phyloP scores from a whole-genome alignment of 2,797 vertebrate species.

The Sardinella longiceps region DNA sequence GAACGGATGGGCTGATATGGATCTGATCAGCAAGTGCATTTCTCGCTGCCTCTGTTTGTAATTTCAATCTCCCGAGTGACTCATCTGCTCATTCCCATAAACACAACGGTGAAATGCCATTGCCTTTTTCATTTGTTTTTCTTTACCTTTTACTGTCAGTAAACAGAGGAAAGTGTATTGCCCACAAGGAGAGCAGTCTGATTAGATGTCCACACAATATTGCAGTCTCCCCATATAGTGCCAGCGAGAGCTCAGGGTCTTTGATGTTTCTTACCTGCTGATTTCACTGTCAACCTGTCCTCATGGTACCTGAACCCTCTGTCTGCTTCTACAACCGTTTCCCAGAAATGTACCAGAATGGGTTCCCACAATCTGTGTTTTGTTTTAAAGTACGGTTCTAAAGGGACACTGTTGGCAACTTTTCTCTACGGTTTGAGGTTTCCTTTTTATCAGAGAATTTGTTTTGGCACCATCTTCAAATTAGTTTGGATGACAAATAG shows the following conservation, averaged over 20 bases:
- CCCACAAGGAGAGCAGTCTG: background rate
- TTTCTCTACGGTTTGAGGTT: too few relatives aligned
- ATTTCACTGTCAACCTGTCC: background rate
- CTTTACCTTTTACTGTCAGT: background rate
- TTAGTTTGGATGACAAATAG: too few relatives aligned
- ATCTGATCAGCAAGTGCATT: slow-evolving; percentile 41
- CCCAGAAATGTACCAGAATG: background rate
- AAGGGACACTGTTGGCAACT: too few relatives aligned
- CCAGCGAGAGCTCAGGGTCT: background rate
- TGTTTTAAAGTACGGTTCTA: too few relatives aligned
- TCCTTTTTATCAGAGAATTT: too few relatives aligned
- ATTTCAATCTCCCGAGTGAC: slow-evolving; percentile 1
- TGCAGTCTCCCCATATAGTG: background rate
- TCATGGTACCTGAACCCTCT: background rate
- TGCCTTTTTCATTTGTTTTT: slow-evolving; percentile 2
- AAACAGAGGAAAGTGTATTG: slow-evolving; percentile 7
- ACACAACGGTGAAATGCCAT: slow-evolving; percentile 6
- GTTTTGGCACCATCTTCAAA: too few relatives aligned
- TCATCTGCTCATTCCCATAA: background rate
- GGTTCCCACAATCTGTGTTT: background rate
- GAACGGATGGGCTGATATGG: slow-evolving; percentile 34
- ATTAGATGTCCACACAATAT: slow-evolving; percentile 14
- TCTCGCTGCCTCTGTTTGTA: slow-evolving; percentile 38
- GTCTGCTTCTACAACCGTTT: background rate
- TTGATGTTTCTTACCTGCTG: background rate